Evolutionary conservation across 2,797 vertebrate species (phyloP), one percentile per base, ranked within the genome.

Genomic region (Sus cebifrons): DNA sequence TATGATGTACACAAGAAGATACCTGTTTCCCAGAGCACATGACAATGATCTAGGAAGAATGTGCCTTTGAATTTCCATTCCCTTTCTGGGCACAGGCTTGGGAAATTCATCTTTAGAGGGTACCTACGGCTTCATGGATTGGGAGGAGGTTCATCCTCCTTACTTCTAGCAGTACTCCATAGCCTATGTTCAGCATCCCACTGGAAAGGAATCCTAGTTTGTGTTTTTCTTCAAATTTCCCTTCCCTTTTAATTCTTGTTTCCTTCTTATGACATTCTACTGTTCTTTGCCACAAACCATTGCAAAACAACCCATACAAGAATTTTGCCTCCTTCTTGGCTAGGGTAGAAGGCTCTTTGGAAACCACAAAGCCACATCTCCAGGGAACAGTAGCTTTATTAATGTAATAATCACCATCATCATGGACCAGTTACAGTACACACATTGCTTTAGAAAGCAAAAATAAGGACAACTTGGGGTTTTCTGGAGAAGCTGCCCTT

Each of bases 331-430:
- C 93, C 70, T 88, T 25, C 96, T 94, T 81, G 96, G 92, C 86
- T 88, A 17, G 77, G 29, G 60, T 85, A 90, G 67, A 91, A 95
- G 82, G 49, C 97, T 93, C 87, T 89, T 21, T 62, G 79, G 94
- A 97, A 96, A 95, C 96, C 96, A 74, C 96, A 97, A 98, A 97
- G 94, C 97, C 91, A 85, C 95, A 95, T 97, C 97, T 97, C 87
- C 40, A 79, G 86, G 89, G 89, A 89, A 36, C 62, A 91, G 86
- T 97, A 93, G 65, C 74, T 95, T 96, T 97, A 98, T 97, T 98
- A 98, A 97, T 98, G 83, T 95, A 94, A 97, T 98, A 96, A 98
- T 97, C 91, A 95, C 86, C 93, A 91, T 91, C 91, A 78, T 70
- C 36, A 54, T 90, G 93, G 84, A 81, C 94, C 40, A 14, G 87